Evolutionary conservation across 2,888 invertebrate species (phyloP), one percentile per base, ranked within the genome.

Genomic region (Leptopilina drosophilae): DNA sequence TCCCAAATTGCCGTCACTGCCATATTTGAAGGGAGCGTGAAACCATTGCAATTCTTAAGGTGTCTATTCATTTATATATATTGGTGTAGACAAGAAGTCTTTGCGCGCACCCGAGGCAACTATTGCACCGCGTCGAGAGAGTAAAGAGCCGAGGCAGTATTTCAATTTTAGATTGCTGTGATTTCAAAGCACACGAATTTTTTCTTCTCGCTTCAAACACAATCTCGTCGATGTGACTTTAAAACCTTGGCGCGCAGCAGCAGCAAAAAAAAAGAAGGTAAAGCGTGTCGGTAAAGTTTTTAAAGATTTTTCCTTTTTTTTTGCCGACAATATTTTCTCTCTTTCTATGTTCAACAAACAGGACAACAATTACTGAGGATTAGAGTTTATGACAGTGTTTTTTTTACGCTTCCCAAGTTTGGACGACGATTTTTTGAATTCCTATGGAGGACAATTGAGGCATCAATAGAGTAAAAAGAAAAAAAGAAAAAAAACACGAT

Each of bases 21-120:
- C 53, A 56, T 33, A 33, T 73, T 73, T 53, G 73, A 73, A 73
- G 73, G 73, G 73, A 73, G 73, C 73, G 73, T 73, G 73, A 73
- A 73, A 56, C 73, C 56, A 49, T 49, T 56, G 53, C 73, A 73
- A 73, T 53, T 73, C 73, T 73, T 11, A 12, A 73, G 73, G 73
- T 73, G 73, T 73, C 73, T 49, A 33, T 73, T 73, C 73, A 56
- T 73, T 73, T 73, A 73, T 56, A 33, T 33, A 33, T 33, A 33
- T 33, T 73, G 73, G 73, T 73, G 53, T 56, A 73, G 56, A 20
- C 20, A 26, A 56, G 8, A 42, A 73, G 2, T 73, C 53, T 69
- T 14, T 73, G 53, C 53, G 56, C 73, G 53, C 53, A 73, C 73
- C 73, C 73, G 73, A 73, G 73, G 73, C 73, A n/a, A 56, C 56